Percentiles rank a stretch among this genome's conserved stretches.
phyloP scores from a whole-genome alignment of 2,888 invertebrate genomes.

The Gibbula magus region DNA sequence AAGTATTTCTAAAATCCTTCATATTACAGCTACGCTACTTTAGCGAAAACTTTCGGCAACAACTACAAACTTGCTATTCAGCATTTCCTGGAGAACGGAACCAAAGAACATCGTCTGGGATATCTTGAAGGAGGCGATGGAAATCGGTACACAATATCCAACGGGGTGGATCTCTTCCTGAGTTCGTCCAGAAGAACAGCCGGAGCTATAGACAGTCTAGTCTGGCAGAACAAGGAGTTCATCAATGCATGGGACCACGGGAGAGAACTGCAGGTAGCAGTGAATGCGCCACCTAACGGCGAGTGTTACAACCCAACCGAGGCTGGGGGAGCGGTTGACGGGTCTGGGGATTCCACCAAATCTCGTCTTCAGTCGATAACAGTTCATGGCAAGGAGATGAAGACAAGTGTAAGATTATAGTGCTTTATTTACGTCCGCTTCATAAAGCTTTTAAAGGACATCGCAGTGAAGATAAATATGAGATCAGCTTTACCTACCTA shows the following conservation, averaged over 20 bases:
- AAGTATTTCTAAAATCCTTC: too few species aligned
- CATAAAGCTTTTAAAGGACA: too few species aligned
- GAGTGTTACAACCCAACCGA: constrained; percentile 54
- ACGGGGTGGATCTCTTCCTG: constrained; percentile 36
- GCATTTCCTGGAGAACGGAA: constrained; percentile 40
- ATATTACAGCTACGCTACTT: constrained; percentile 40
- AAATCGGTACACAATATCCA: constrained; percentile 44
- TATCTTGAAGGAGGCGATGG: constrained; percentile 33
- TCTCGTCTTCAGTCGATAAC: constrained; percentile 36
- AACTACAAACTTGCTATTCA: constrained; percentile 43
- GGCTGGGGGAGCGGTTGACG: constrained; percentile 45
- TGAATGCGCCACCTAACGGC: constrained; percentile 37
- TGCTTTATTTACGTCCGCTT: background rate
- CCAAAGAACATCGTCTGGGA: constrained; percentile 41
- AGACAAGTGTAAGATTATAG: constrained; percentile 33
- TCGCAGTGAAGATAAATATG: too few species aligned
- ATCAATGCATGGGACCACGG: constrained; percentile 47
- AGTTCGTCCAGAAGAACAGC: constrained; percentile 46
- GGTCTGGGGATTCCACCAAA: constrained; percentile 27
- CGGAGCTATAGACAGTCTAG: constrained; percentile 49
- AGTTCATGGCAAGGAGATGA: constrained; percentile 32
- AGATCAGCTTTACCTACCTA: too few species aligned
- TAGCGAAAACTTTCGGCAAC: constrained; percentile 37
- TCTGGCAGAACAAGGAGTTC: constrained; percentile 49
- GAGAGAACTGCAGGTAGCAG: constrained; percentile 49